These are phyloP conservation scores for Cygnus atratus DNA, from an alignment of 2,113 vertebrate genomes.

Conservation along the genomic window DNA sequence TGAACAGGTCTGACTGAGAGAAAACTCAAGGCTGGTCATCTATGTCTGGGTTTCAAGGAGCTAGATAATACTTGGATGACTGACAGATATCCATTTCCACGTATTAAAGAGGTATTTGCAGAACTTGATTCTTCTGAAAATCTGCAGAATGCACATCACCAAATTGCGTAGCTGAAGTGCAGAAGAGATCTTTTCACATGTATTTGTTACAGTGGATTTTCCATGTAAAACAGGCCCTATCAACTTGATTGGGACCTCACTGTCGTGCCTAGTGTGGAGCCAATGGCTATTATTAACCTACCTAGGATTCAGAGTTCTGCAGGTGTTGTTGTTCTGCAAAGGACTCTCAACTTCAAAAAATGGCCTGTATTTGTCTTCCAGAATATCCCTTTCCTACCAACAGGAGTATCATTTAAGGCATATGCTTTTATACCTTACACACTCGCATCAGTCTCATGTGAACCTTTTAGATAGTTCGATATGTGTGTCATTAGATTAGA, in stretches of 20 bases:
- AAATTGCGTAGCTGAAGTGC: not conserved
- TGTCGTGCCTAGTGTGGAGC: not conserved
- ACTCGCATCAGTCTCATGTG: not conserved
- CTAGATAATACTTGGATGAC: not conserved
- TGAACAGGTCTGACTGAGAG: not conserved
- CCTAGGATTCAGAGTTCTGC: not conserved
- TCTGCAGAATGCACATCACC: not conserved
- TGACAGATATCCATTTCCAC: not conserved
- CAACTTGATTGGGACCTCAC: not conserved
- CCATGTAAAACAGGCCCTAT: not conserved
- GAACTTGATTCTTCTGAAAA: not conserved
- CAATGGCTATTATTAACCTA: not conserved
- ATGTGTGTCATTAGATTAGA: not conserved
- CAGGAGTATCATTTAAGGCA: not conserved
- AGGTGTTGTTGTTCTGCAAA: not conserved
- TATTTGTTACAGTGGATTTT: not conserved
- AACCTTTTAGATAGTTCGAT: not conserved
- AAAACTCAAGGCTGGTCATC: not conserved
- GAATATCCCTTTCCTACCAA: not conserved
- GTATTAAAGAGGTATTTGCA: not conserved
- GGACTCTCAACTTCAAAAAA: not conserved
- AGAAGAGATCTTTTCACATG: not conserved
- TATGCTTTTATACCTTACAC: not conserved
- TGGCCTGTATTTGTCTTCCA: rapidly evolving
- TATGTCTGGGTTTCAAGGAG: not conserved